Evolutionary conservation across 2,888 invertebrate genomes (phyloP), one percentile per base, ranked within the genome.

Genomic region (Chirona hameri): DNA sequence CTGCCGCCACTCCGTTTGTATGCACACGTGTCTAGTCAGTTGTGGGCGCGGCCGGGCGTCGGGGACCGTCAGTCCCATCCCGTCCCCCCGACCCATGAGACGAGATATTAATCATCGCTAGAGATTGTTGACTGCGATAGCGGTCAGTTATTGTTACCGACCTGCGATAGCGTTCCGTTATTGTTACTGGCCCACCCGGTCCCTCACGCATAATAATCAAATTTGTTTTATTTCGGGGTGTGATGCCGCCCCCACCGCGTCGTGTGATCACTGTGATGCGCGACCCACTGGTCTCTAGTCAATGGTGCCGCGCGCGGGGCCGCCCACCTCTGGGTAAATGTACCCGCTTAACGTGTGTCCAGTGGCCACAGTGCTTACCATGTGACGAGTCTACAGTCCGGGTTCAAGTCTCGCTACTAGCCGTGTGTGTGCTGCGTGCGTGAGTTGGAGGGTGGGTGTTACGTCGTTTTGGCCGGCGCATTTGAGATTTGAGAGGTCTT

Each of bases 71-170:
- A 21, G 60, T 9, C 39, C 39, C 39, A 7, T 7, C 39, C 39
- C n/a, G 24, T n/a, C n/a, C 10, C 21, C 24, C 60, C n/a, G 60
- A 24, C 10, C 21, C 24, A 24, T 21, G 60, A 24, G 24, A 60
- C 72, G 72, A 72, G 72, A 72, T 72, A 72, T 72, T 31, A 72
- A 72, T 72, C 31, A 72, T 10, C 72, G 29, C 29, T 72, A 72
- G 72, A 72, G 72, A 72, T 72, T 72, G 72, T 31, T 72, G 31
- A 27, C 72, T 72, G 72, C 72, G 72, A 72, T 72, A 72, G 72
- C 29, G 31, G 14, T 31, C 29, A n/a, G 72, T 31, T 69, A 24
- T 29, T 69, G 29, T 69, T 69, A 29, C 18, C 18, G 29, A 29
- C 65, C 10, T 27, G 72, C 72, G 72, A 72, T 72, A 72, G 72